These are phyloP conservation scores for Boloria euphrosyne DNA, from an alignment of 2,888 invertebrate genomes.

Conservation along the genomic window DNA sequence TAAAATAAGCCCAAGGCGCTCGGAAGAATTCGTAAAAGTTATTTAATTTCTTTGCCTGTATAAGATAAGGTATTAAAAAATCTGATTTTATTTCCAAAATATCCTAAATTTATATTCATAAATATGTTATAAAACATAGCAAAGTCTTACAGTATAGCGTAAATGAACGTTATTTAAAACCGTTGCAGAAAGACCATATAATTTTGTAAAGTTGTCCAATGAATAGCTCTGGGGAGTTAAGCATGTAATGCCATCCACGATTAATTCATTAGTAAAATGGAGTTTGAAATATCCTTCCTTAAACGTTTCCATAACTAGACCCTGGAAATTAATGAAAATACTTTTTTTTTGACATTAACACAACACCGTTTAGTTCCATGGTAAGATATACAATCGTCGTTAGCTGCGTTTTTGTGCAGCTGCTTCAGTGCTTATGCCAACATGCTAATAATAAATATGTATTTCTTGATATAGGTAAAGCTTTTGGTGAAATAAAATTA, in stretches of 20 bases:
- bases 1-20: slow-evolving; percentile 84
- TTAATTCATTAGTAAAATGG: slow-evolving; percentile 76
- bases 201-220: slow-evolving; percentile 81
- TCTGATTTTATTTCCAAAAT: neutral
- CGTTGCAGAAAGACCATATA: slow-evolving; percentile 87
- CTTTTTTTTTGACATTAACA: no score
- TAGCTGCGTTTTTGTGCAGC: no score
- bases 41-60: slow-evolving; percentile 77
- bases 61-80: neutral
- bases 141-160: slow-evolving; percentile 77
- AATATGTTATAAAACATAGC: neutral
- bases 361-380: no score
- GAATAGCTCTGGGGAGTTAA: slow-evolving; percentile 79
- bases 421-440: no score
- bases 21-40: slow-evolving; percentile 86
- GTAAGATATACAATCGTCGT: neutral
- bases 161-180: slow-evolving; percentile 86
- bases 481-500: no score
- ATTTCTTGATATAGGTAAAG: no score
- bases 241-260: slow-evolving; percentile 85
- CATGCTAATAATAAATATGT: no score
- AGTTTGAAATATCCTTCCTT: slow-evolving; percentile 85
- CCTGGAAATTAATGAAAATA: slow-evolving; percentile 74
- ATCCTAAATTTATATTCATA: slow-evolving; percentile 8
- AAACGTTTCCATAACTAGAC: slow-evolving; percentile 82